Conservation (phyloP, 2,888 invertebrate species). For the Xestobium rufovillosum region DNA sequence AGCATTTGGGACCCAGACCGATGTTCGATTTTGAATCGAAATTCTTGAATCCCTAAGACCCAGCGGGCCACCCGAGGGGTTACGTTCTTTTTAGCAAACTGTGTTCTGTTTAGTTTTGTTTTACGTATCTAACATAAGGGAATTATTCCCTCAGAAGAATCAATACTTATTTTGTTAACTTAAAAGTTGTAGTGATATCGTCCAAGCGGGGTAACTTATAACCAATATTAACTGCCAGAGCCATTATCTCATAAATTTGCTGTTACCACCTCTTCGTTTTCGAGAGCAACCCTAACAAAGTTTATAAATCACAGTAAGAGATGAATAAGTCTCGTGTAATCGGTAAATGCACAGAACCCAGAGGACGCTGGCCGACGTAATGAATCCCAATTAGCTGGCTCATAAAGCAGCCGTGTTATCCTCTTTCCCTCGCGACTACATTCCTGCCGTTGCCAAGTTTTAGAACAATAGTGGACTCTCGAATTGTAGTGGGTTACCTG, state of each 20-base stretch:
- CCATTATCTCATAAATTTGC: conserved; percentile 3
- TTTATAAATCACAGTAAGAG: conserved; percentile 38
- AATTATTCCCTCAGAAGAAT: too few species aligned
- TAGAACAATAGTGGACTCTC: too few species aligned
- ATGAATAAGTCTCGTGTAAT: conserved; percentile 37
- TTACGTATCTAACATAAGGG: too few species aligned
- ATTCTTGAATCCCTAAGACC: background rate
- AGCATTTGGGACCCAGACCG: background rate
- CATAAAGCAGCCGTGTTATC: conserved; percentile 32
- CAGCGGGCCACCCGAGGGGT: background rate
- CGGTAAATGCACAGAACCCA: conserved; percentile 34
- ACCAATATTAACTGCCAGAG: background rate
- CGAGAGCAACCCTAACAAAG: conserved; percentile 33
- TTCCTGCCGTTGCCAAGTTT: too few species aligned
- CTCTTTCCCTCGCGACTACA: too few species aligned
- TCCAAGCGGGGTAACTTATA: background rate
- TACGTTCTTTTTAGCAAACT: background rate
- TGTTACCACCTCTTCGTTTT: conserved; percentile 16
- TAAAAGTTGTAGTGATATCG: too few species aligned
- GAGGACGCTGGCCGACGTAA: conserved; percentile 35
- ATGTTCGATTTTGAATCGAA: background rate
- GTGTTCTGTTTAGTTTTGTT: too few species aligned
- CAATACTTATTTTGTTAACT: too few species aligned
- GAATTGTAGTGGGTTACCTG: too few species aligned
- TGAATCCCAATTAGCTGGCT: conserved; percentile 38